Evolutionary conservation across 2,888 invertebrate species (phyloP).

Genomic region (Lacanobia wlatinum): DNA sequence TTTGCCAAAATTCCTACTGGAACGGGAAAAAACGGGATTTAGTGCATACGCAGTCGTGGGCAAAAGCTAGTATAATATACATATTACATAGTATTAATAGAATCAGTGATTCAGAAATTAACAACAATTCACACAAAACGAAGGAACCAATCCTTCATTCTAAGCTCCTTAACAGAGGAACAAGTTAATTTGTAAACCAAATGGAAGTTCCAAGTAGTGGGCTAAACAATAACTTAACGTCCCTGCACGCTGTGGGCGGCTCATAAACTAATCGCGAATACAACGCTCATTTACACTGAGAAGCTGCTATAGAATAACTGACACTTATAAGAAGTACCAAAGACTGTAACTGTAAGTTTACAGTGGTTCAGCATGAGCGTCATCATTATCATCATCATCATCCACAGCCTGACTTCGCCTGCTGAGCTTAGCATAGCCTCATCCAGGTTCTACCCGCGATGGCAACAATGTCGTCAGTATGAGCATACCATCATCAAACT

Average conservation of each 20-base stretch:
- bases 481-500: background rate
- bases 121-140: constrained; percentile 14
- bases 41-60: background rate
- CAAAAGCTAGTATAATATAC: background rate
- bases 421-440: no score
- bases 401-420: no score
- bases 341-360: background rate
- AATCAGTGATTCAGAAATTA: constrained; percentile 8
- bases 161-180: constrained; percentile 26
- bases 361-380: background rate
- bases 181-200: constrained; percentile 58
- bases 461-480: background rate
- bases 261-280: constrained; percentile 42
- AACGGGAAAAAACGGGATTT: no score
- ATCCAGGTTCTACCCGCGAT: no score
- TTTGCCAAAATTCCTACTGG: no score
- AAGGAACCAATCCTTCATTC: constrained; percentile 27
- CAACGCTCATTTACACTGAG: constrained; percentile 32
- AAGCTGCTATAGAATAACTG: constrained; percentile 32
- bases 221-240: constrained; percentile 54
- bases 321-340: background rate
- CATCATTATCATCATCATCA: background rate
- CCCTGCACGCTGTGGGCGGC: constrained; percentile 34
- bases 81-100: background rate
- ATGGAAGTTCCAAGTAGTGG: constrained; percentile 40